These are phyloP conservation scores for Rhinichthys osculus DNA, from an alignment of 2,797 vertebrate species.

Conservation along the genomic window DNA sequence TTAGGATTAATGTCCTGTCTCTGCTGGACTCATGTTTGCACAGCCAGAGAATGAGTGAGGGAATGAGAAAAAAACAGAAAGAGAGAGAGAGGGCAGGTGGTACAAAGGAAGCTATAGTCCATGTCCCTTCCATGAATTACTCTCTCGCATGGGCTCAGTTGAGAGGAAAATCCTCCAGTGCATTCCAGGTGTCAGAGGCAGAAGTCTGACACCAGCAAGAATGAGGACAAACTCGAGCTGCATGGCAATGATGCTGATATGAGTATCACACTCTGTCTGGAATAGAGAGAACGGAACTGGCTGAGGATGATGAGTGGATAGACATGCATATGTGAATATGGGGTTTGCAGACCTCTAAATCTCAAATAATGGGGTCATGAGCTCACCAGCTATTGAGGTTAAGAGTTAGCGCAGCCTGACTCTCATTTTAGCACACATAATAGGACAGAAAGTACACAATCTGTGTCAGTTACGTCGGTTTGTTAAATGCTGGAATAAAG, in stretches of 20 bases:
- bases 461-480: not conserved
- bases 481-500: not conserved
- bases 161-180: slow-evolving; percentile 33
- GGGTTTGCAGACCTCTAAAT: slow-evolving; percentile 24
- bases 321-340: slow-evolving; percentile 1
- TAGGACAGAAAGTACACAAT: slow-evolving; percentile 21
- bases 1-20: slow-evolving; percentile 59
- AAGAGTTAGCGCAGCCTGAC: not conserved
- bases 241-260: slow-evolving; percentile 55
- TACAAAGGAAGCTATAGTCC: slow-evolving; percentile 2
- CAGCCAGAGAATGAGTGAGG: slow-evolving; percentile 40
- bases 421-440: slow-evolving; percentile 8
- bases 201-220: slow-evolving; percentile 7
- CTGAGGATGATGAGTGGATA: not conserved
- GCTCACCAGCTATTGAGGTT: slow-evolving; percentile 4
- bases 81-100: not conserved
- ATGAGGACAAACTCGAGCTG: slow-evolving; percentile 48
- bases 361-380: slow-evolving; percentile 35
- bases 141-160: slow-evolving; percentile 7
- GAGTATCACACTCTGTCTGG: slow-evolving; percentile 37
- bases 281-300: slow-evolving; percentile 28
- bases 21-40: slow-evolving; percentile 51
- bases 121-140: not conserved
- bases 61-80: not conserved
- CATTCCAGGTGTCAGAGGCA: slow-evolving; percentile 50